phyloP scores from a whole-genome alignment of 2,113 vertebrate species.

The Tychaedon coryphoeus region DNA sequence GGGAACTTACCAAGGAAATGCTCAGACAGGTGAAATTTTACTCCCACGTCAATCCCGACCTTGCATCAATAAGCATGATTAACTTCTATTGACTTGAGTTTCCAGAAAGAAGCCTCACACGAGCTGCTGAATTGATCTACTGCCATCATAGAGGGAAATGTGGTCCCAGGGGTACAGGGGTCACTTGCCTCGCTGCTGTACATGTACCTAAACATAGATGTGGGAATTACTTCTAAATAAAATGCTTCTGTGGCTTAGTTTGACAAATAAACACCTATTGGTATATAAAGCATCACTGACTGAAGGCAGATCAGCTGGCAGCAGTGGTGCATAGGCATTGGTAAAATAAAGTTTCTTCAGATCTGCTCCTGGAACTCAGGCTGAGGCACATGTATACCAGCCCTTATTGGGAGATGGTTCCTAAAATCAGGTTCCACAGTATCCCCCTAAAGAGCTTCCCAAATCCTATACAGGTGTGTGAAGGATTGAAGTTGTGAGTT shows the following conservation, averaged over 20 bases:
- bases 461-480: neutral
- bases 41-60: neutral
- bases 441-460: neutral
- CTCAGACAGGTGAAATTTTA: neutral
- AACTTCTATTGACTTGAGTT: neutral
- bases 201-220: neutral
- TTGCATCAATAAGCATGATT: neutral
- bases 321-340: neutral
- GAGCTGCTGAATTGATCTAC: neutral
- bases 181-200: neutral
- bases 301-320: neutral
- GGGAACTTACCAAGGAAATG: neutral
- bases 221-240: neutral
- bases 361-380: neutral
- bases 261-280: conserved; percentile 2
- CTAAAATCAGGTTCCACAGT: neutral
- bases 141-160: neutral
- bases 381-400: rapidly evolving
- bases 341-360: neutral
- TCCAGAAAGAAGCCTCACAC: neutral
- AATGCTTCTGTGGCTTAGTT: neutral
- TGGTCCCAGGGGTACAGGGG: neutral
- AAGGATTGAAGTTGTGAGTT: neutral
- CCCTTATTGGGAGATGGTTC: rapidly evolving
- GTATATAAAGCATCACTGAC: neutral